Base-by-base conservation (phyloP, 2,888 invertebrate genomes). In the Tuberolachnus salignus region DNA sequence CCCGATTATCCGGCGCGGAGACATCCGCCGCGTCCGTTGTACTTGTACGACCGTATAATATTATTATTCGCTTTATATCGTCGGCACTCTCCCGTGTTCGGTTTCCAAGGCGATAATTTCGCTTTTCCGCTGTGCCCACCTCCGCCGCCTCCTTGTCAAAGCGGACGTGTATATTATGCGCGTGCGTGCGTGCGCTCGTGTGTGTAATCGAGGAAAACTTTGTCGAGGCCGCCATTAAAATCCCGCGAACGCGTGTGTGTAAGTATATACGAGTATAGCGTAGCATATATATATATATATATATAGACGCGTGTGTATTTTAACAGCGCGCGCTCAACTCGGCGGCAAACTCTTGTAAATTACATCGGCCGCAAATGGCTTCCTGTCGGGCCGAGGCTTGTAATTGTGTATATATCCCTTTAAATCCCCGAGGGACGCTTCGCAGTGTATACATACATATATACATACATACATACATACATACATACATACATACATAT, bases 311-410 rank as follows among this genome's bases (percentile, higher is more conserved):
- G 34, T 34, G 34, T 34, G 34, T 34, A 34, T 34, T 34, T 34
- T 34, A 71, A 59, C 63, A n/a, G 53, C 64, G 59, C 57, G 21
- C 55, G 78, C 78, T 78, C 78, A 78, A 78, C 78, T 78, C 78
- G 78, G 59, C 73, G 78, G 78, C 78, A 67, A 78, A 78, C 78
- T 78, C 78, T 78, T 78, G 78, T 78, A 78, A 78, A 78, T 78
- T 78, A 78, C 78, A 78, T 78, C 78, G 78, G 78, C 78, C 78
- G 78, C 78, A 78, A 78, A 78, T 78, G 78, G 78, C 78, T 78
- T 78, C 78, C 78, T 78, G 78, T 78, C 78, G 78, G 57, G 75
- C 66, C 66, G 75, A 59, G 78, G 67, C 78, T 78, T 78, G 78
- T 78, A 78, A 78, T 78, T 69, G 78, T 78, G 78, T 78, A 78